Conservation (phyloP, 2,888 invertebrate species). For the Apeira syringaria region DNA sequence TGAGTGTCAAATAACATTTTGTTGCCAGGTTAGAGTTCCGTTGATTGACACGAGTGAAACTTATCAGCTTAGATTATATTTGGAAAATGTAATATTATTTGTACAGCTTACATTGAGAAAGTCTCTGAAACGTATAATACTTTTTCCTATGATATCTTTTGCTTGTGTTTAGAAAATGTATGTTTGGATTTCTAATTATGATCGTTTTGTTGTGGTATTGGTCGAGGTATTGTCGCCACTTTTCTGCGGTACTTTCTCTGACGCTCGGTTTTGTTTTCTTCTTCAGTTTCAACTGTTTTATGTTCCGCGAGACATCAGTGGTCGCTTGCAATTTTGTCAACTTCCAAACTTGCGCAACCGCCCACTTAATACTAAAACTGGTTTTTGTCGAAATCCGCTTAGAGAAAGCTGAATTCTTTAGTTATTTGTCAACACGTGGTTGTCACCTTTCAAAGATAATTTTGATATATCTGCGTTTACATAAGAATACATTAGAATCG, state of each 20-base stretch:
- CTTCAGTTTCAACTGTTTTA: slow-evolving; percentile 60
- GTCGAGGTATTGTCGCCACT: slow-evolving; percentile 45
- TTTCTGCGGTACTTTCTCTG: slow-evolving; percentile 61
- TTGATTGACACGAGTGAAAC: slow-evolving; percentile 45
- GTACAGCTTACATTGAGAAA: slow-evolving; percentile 43
- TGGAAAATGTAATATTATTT: slow-evolving; percentile 46
- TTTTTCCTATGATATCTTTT: slow-evolving; percentile 8
- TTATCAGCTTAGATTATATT: slow-evolving; percentile 45
- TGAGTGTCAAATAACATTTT: slow-evolving; percentile 41
- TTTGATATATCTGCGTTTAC: slow-evolving; percentile 32
- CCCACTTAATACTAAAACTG: slow-evolving; percentile 56
- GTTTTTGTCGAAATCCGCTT: slow-evolving; percentile 56
- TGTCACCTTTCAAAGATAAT: slow-evolving; percentile 48
- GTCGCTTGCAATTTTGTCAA: slow-evolving; percentile 64
- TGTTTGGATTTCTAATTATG: slow-evolving; percentile 45
- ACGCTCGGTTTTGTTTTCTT: slow-evolving; percentile 50
- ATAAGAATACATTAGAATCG: slow-evolving; percentile 35
- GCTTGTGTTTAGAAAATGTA: slow-evolving; percentile 24
- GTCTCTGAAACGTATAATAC: slow-evolving; percentile 21
- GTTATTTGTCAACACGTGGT: slow-evolving; percentile 46
- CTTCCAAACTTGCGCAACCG: slow-evolving; percentile 64
- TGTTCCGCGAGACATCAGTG: slow-evolving; percentile 35
- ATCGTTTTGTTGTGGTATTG: slow-evolving; percentile 37
- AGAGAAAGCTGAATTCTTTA: slow-evolving; percentile 65
- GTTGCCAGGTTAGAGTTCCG: slow-evolving; percentile 45